Percentiles rank a stretch among this genome's conserved stretches.
Evolutionary conservation across 2,113 vertebrate species (phyloP).

Genomic region (Grallaria varia): DNA sequence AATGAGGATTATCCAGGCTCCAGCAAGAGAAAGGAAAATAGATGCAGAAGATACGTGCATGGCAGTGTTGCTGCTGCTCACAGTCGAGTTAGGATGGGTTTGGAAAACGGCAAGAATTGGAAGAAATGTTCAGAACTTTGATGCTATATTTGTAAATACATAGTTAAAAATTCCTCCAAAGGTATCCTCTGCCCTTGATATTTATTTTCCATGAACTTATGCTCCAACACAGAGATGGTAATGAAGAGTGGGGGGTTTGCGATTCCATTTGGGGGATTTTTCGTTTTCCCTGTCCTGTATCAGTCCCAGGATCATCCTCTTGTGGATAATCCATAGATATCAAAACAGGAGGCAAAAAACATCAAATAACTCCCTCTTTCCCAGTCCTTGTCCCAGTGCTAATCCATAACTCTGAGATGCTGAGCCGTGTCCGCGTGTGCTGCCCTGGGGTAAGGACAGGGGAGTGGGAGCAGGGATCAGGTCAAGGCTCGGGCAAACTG

Average conservation of each 20-base stretch:
- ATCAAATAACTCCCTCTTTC: neutral
- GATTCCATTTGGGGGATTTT: rapidly evolving
- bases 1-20: neutral
- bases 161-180: neutral
- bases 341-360: neutral
- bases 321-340: neutral
- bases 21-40: neutral
- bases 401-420: neutral
- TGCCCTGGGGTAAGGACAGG: neutral
- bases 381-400: neutral
- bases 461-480: neutral
- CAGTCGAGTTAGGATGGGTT: neutral
- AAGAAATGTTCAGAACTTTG: neutral
- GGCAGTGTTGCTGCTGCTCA: neutral
- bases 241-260: rapidly evolving
- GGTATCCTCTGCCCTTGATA: neutral
- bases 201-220: neutral
- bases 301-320: neutral
- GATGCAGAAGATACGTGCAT: rapidly evolving
- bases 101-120: neutral
- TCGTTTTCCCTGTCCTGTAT: neutral
- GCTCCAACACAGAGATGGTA: neutral
- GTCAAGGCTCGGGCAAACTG: neutral
- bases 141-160: neutral
- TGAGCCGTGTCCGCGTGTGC: too few species aligned